Percentiles rank a stretch among this genome's conserved stretches.
phyloP scores from a whole-genome alignment of 2,797 vertebrate genomes.

The Alfaro cultratus region DNA sequence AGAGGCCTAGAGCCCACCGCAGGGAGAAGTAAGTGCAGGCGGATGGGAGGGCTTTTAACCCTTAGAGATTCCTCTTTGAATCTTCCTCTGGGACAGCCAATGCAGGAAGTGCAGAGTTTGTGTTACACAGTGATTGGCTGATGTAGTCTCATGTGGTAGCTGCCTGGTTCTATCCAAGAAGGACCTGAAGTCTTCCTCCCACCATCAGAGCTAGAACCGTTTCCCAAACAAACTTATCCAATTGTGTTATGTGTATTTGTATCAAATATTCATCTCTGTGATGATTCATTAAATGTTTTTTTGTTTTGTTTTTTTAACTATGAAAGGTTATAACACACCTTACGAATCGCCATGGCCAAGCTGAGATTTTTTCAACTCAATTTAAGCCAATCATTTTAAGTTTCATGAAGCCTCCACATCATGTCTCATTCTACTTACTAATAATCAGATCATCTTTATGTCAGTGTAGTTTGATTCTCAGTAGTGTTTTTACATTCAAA shows the following conservation, averaged over 20 bases:
- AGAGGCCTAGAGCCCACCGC: conserved; percentile 43
- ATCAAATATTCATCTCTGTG: conserved; percentile 10
- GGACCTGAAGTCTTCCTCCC: conserved; percentile 47
- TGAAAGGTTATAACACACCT: background rate
- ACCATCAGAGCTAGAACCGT: conserved; percentile 57
- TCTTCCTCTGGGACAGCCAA: conserved; percentile 55
- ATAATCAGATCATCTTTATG: background rate
- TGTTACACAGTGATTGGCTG: conserved; percentile 56
- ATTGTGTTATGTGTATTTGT: conserved; percentile 56
- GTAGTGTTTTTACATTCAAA: no score
- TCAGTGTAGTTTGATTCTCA: background rate
- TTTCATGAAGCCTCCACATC: background rate
- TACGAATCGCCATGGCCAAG: background rate
- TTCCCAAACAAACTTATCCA: conserved; percentile 65
- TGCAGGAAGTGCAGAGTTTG: conserved; percentile 51
- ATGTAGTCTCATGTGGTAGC: conserved; percentile 59
- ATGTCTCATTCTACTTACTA: background rate
- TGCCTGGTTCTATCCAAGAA: conserved; percentile 45
- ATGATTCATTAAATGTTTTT: background rate
- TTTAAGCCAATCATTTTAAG: background rate
- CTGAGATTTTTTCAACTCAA: background rate
- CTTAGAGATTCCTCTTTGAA: conserved; percentile 54
- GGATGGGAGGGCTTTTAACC: conserved; percentile 47
- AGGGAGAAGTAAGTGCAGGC: conserved; percentile 28
- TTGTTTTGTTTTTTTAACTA: background rate